These are phyloP conservation scores for Pseudorhombus dupliciocellatus DNA, from an alignment of 2,113 vertebrate species.

Conservation along the genomic window DNA sequence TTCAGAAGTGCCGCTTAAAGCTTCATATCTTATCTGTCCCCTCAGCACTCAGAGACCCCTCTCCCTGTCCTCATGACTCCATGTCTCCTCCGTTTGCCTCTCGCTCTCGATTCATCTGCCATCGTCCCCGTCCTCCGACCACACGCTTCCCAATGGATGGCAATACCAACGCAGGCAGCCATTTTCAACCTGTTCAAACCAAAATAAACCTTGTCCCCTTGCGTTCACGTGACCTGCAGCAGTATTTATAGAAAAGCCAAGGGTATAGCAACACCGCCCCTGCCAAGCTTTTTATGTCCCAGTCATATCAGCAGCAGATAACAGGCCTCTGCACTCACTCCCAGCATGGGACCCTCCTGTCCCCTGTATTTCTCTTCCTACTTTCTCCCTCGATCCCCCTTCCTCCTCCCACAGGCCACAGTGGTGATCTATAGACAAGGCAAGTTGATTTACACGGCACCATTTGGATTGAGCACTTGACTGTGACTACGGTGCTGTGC, in stretches of 20 bases:
- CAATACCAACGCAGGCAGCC: background rate
- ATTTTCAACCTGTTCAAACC: background rate
- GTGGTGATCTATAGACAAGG: background rate
- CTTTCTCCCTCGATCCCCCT: background rate
- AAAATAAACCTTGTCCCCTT: background rate
- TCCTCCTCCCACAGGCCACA: conserved; percentile 9
- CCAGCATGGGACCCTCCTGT: conserved; percentile 4
- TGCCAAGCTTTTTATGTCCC: conserved; percentile 26
- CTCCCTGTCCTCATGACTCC: conserved; percentile 9
- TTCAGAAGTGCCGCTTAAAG: conserved; percentile 59
- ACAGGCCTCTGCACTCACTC: conserved; percentile 5
- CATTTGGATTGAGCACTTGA: background rate
- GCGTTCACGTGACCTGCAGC: conserved; percentile 3
- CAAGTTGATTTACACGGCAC: background rate
- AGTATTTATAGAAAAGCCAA: conserved; percentile 29
- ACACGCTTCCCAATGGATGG: background rate
- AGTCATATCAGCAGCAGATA: conserved; percentile 45
- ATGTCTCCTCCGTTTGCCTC: background rate
- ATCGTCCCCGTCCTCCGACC: background rate
- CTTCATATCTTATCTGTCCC: conserved; percentile 70
- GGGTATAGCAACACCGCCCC: conserved; percentile 12
- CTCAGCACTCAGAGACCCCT: conserved; percentile 40
- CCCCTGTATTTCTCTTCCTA: background rate
- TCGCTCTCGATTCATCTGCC: background rate
- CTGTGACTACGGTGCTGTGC: background rate